Percentiles rank a stretch among this genome's conserved stretches.
Evolutionary conservation across 92 coral and sea anemone species (phyloP).

Genomic region (Actinernus sp.): DNA sequence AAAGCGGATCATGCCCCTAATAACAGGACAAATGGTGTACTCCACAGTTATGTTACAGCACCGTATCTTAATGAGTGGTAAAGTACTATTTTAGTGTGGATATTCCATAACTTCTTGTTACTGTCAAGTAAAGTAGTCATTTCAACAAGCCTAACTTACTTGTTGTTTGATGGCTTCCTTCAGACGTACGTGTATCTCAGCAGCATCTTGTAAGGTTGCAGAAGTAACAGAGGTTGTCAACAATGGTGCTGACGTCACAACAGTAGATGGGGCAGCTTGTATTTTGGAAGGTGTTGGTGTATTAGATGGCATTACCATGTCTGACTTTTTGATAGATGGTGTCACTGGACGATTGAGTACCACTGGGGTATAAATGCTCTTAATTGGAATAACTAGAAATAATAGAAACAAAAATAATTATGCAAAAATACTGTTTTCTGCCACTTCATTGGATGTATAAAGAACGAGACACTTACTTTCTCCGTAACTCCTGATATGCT

Average conservation of each 20-base stretch:
- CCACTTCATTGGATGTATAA: not conserved
- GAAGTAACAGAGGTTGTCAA: not conserved
- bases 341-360: slow-evolving; percentile 41
- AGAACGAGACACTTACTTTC: slow-evolving; percentile 58
- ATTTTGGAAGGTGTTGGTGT: not conserved
- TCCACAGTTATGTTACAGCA: no score
- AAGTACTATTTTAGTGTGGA: no score
- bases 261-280: not conserved
- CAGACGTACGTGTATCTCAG: slow-evolving; percentile 76
- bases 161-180: slow-evolving; percentile 77
- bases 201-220: slow-evolving; percentile 61
- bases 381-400: slow-evolving; percentile 84
- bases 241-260: not conserved
- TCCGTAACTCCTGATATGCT: slow-evolving; percentile 81
- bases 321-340: not conserved
- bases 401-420: not conserved
- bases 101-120: no score
- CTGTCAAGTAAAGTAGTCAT: no score
- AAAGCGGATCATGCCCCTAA: no score
- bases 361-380: slow-evolving; percentile 85
- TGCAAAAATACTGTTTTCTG: not conserved
- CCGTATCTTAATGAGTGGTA: no score
- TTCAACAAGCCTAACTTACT: slow-evolving; percentile 30
- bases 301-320: not conserved
- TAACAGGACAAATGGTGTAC: no score